These are phyloP conservation scores for Phrynosoma platyrhinos DNA, from an alignment of 2,113 vertebrate genomes.

Conservation along the genomic window DNA sequence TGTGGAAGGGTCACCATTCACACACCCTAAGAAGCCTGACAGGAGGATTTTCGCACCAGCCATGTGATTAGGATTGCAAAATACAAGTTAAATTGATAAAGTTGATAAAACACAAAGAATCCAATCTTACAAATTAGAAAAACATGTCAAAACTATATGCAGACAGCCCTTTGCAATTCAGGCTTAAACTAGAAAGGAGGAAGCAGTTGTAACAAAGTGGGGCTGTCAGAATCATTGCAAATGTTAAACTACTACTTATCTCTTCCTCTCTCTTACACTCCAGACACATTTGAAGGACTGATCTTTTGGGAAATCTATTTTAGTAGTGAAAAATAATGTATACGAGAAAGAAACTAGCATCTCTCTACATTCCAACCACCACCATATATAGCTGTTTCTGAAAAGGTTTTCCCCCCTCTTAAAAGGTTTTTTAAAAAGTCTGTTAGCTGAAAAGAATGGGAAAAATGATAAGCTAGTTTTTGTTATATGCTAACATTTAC, in stretches of 20 bases:
- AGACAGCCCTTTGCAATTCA: not conserved
- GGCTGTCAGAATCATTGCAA: not conserved
- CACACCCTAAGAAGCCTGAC: not conserved
- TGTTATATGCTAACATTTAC: rapidly evolving
- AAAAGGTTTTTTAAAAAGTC: not conserved
- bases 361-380: not conserved
- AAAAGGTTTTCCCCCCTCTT: not conserved
- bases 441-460: constrained; percentile 23
- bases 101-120: not conserved
- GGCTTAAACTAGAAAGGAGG: not conserved
- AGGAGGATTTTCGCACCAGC: not conserved
- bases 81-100: not conserved
- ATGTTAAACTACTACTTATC: not conserved
- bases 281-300: not conserved
- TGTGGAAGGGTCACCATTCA: not conserved
- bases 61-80: not conserved
- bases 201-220: not conserved
- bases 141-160: not conserved
- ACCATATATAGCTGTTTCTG: not conserved
- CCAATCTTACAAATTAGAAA: not conserved
- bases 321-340: not conserved
- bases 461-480: constrained; percentile 7
- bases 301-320: not conserved
- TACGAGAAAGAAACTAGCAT: not conserved
- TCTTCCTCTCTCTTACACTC: not conserved